phyloP scores from a whole-genome alignment of 2,888 invertebrate genomes.

The Gymnoscelis rufifasciata region DNA sequence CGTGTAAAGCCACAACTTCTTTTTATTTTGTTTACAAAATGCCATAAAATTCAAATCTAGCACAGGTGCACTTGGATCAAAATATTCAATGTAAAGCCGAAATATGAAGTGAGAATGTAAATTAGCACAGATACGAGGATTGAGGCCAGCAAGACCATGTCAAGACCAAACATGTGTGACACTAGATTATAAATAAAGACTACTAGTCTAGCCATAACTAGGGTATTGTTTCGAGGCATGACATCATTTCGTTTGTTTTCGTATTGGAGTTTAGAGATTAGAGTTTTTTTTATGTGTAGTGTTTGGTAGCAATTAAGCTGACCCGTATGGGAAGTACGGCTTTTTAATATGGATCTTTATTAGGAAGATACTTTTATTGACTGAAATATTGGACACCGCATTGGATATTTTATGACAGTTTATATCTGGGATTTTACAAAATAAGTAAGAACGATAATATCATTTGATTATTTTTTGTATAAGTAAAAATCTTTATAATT shows the following conservation, averaged over 20 bases:
- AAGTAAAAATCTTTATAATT: too few relatives aligned
- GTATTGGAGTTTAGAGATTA: background rate
- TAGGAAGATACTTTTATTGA: too few relatives aligned
- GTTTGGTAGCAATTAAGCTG: too few relatives aligned
- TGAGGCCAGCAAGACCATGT: slow-evolving; percentile 43
- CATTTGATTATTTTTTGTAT: too few relatives aligned
- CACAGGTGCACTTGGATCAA: slow-evolving; percentile 24
- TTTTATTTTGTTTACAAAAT: slow-evolving; percentile 18
- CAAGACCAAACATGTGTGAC: slow-evolving; percentile 35
- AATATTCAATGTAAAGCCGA: slow-evolving; percentile 28
- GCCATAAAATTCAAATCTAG: slow-evolving; percentile 22
- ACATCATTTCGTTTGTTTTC: slow-evolving; percentile 2
- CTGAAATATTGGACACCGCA: too few relatives aligned
- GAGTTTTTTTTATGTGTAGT: too few relatives aligned
- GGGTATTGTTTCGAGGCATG: slow-evolving; percentile 10
- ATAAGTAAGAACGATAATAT: too few relatives aligned
- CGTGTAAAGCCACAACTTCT: slow-evolving; percentile 14
- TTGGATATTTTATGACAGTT: too few relatives aligned
- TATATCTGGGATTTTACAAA: too few relatives aligned
- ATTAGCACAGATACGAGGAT: slow-evolving; percentile 37
- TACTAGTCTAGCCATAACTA: slow-evolving; percentile 3
- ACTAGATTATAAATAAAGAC: slow-evolving; percentile 9
- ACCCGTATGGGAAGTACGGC: too few relatives aligned
- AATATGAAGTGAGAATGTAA: slow-evolving; percentile 35
- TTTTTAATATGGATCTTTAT: too few relatives aligned